Evolutionary conservation across 2,888 invertebrate species (phyloP), one percentile per base, ranked within the genome.

Genomic region (Ypsolopha scabrella): DNA sequence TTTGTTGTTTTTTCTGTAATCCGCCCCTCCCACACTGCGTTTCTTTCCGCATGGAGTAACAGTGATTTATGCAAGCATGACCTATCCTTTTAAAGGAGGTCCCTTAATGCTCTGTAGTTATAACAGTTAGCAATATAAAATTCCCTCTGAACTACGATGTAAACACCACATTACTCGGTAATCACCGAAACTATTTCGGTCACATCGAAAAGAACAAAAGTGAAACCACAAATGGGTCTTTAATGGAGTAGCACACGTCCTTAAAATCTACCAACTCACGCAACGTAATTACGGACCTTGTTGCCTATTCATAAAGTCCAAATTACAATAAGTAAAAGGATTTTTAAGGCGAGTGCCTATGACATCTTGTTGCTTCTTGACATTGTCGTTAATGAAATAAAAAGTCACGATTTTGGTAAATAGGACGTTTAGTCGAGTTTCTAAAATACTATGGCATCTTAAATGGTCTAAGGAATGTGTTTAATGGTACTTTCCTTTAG

Each of bases 161-260:
- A 43, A 43, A 43, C 43, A 43, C 43, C 14, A 43, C 43, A 43
- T 45, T 45, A 45, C 45, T 34, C 9, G 33, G 34, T 45, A 45
- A 45, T 45, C 45, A 7, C 24, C 45, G 8, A 24, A 35, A 52
- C 48, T 48, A 52, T 54, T 54, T 52, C 51, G 48, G 36, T 49
- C 8, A 14, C 43, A 37, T 36, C 44, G 37, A 41, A 52, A 48
- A 52, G 44, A 39, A 52, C 48, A 48, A 48, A 13, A 50, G 37
- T 14, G 14, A 36, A 46, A 43, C 50, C 45, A 49, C 51, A 51
- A 54, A 53, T 54, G 46, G 52, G 39, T 44, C 34, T 9, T 10
- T 53, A 52, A 54, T 54, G 50, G 54, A 38, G 38, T 52, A 48
- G 50, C 39, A 24, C 24, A 24, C 24, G 24, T 24, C 24, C 24